Conservation (phyloP, 2,888 invertebrate genomes). For the Seira ritae region DNA sequence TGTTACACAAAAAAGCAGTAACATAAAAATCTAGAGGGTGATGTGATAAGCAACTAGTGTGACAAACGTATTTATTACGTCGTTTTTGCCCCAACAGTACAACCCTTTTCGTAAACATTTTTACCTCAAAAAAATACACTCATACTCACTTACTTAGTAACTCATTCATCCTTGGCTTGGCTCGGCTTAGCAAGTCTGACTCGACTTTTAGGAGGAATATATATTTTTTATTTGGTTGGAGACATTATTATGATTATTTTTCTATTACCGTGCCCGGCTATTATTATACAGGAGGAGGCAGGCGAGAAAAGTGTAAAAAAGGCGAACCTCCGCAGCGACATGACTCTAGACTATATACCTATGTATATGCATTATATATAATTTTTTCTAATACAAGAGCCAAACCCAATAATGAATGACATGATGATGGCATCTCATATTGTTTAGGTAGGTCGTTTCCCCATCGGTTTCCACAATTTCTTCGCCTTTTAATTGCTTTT, state of each 20-base stretch:
- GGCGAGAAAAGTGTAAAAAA: conserved; percentile 34
- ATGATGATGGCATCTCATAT: conserved; percentile 50
- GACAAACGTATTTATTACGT: conserved; percentile 62
- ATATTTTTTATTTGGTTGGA: conserved; percentile 24
- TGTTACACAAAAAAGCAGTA: conserved; percentile 18
- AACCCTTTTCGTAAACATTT: conserved; percentile 59
- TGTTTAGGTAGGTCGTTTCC: conserved; percentile 69
- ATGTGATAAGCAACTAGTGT: conserved; percentile 61
- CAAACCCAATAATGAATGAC: conserved; percentile 50
- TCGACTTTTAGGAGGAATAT: too few relatives aligned
- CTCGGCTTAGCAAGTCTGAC: too few relatives aligned
- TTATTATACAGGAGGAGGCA: conserved; percentile 11
- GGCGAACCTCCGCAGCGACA: conserved; percentile 51
- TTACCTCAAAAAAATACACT: conserved; percentile 50
- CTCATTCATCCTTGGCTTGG: conserved; percentile 60
- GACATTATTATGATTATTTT: conserved; percentile 19
- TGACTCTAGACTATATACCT: conserved; percentile 32
- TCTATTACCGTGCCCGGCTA: background rate
- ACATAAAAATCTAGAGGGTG: conserved; percentile 42
- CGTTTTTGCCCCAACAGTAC: conserved; percentile 47
- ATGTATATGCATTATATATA: too few relatives aligned
- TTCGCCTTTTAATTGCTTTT: conserved; percentile 70
- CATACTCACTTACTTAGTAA: too few relatives aligned
- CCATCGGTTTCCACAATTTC: conserved; percentile 65
- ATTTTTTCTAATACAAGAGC: conserved; percentile 33